Conservation (phyloP, 2,113 vertebrate genomes). For the Calcarius ornatus region DNA sequence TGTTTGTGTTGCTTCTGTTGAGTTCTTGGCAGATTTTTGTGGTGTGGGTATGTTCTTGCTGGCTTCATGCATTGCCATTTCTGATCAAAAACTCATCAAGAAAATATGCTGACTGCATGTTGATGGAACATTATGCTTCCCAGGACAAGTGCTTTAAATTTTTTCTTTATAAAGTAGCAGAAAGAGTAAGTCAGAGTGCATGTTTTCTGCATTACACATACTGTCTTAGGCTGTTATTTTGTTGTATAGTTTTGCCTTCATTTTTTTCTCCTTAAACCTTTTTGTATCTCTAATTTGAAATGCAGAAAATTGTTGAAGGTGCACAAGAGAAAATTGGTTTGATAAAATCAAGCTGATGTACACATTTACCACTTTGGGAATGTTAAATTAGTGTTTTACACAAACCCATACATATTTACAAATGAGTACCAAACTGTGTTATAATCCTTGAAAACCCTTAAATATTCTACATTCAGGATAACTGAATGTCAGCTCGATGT, state of each 20-base stretch:
- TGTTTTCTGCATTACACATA: neutral
- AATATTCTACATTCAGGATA: constrained; percentile 46
- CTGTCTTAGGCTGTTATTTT: neutral
- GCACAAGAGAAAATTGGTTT: constrained; percentile 42
- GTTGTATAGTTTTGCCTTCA: neutral
- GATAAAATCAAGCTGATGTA: constrained; percentile 56
- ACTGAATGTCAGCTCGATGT: constrained; percentile 28
- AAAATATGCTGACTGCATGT: neutral
- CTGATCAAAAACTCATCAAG: neutral
- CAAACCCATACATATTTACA: constrained; percentile 53
- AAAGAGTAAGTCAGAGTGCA: neutral
- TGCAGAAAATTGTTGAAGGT: constrained; percentile 19
- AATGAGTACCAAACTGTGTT: constrained; percentile 62
- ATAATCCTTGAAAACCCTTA: constrained; percentile 59
- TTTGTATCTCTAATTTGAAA: constrained; percentile 16
- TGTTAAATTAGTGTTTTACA: constrained; percentile 68
- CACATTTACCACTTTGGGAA: constrained; percentile 33
- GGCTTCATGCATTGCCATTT: neutral
- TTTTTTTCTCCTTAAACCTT: constrained; percentile 3
- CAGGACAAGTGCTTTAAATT: neutral
- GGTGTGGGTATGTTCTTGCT: neutral
- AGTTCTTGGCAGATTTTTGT: neutral
- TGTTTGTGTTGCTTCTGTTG: neutral
- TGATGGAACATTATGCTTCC: neutral
- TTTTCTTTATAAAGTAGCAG: neutral